Conservation (phyloP, 2,113 vertebrate species). For the Okapia johnstoni region DNA sequence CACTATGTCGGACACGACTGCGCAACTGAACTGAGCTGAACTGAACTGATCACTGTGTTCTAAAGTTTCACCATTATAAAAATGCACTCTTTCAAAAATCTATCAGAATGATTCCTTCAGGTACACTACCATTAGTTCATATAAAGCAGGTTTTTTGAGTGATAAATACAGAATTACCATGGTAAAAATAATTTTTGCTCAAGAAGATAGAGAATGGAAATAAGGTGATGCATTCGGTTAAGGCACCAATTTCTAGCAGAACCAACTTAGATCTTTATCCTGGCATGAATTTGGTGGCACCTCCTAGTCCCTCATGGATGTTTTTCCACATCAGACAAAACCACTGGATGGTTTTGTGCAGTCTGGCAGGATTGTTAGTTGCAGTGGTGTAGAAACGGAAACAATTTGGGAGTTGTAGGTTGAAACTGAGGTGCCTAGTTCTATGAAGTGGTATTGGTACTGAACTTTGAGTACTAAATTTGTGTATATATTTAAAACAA, state of each 20-base stretch:
- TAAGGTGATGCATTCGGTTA: slow-evolving; percentile 37
- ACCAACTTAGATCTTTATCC: slow-evolving; percentile 47
- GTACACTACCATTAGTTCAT: neutral
- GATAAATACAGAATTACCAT: neutral
- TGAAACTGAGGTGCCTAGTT: slow-evolving; percentile 64
- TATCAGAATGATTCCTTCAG: neutral
- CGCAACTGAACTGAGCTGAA: too few relatives aligned
- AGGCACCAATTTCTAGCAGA: slow-evolving; percentile 34
- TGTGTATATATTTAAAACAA: slow-evolving; percentile 60
- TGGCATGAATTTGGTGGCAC: slow-evolving; percentile 59
- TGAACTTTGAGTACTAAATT: slow-evolving; percentile 59
- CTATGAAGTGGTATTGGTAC: slow-evolving; percentile 68
- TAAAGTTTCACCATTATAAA: slow-evolving; percentile 1
- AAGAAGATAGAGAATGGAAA: slow-evolving; percentile 31
- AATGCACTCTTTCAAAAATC: slow-evolving; percentile 17
- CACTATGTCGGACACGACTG: neutral
- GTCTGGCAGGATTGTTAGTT: slow-evolving; percentile 66
- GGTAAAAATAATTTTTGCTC: slow-evolving; percentile 29
- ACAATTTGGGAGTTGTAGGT: slow-evolving; percentile 67
- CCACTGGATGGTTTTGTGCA: slow-evolving; percentile 68
- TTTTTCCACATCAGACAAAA: slow-evolving; percentile 74
- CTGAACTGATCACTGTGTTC: neutral
- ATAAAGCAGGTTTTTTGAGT: neutral
- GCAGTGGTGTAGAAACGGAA: slow-evolving; percentile 67
- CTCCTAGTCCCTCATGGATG: slow-evolving; percentile 59